Base-by-base conservation (phyloP, 2,797 vertebrate species). In the Anolis apletophallus region DNA sequence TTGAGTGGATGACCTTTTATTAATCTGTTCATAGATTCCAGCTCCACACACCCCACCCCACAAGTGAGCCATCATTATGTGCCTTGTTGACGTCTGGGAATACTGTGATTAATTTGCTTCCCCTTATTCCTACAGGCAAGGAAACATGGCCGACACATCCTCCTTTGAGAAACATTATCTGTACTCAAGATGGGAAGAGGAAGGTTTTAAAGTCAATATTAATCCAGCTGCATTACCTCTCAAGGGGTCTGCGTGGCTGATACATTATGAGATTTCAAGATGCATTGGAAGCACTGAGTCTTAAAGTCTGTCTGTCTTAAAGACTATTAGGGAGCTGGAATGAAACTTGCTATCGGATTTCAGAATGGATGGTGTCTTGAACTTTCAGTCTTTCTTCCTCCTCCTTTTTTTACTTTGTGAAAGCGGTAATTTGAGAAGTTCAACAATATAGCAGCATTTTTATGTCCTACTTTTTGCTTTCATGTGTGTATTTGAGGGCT, bases 21-120 rank as follows among this genome's bases (percentile, higher is more conserved):
- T 92, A 91, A 2, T 36, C 79, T 92, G 61, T 93, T 92, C 90
- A 88, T 54, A 83, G 19, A 81, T 83, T 88, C 74, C 29, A 84
- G 87, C 92, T 88, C 26, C 26, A 26, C 61, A 3, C 61, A 1
- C 26, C 3, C 5, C 61, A 26, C 23, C 8, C 59, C 23, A 82
- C n/a, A 89, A 55, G n/a, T 9, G 54, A 82, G 32, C 12, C 1
- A 0, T 90, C 64, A 81, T 93, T 92, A 85, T 68, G 19, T 80
- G 69, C 88, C 79, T 88, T 87, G 74, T 73, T 90, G 72, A 79
- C 61, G 88, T 92, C 78, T 87, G 73, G 29, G 67, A 91, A 8
- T 36, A 84, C 36, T 2, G 3, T 7, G 81, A 91, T 94, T 87
- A 89, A 90, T 86, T 91, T 88, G 75, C 64, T 88, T 88, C 8